phyloP scores from a whole-genome alignment of 2,888 invertebrate genomes.

The Aleiodes alternator region DNA sequence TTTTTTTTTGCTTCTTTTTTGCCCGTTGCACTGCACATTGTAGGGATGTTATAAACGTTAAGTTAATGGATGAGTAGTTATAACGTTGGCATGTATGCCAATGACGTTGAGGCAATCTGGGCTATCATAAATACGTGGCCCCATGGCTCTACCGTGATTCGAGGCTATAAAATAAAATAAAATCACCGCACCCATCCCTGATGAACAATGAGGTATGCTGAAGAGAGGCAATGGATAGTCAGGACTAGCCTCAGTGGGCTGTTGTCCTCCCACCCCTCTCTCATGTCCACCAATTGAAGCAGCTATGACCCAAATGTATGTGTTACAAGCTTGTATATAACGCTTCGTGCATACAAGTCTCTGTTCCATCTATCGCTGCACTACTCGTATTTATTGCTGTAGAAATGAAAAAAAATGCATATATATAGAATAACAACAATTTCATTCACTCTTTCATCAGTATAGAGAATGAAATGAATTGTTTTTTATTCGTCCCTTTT shows the following conservation, averaged over 20 bases:
- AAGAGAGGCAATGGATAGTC: constrained; percentile 30
- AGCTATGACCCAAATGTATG: constrained; percentile 56
- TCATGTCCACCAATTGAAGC: constrained; percentile 58
- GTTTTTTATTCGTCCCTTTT: constrained; percentile 53
- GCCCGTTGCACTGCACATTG: no score
- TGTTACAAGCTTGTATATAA: constrained; percentile 19
- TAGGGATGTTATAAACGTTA: background rate
- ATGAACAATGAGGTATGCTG: constrained; percentile 48
- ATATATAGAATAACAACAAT: background rate
- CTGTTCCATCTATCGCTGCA: background rate
- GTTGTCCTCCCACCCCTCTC: constrained; percentile 16
- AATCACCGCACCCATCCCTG: constrained; percentile 54
- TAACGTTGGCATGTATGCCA: constrained; percentile 30
- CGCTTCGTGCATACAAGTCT: constrained; percentile 13
- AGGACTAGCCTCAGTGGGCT: constrained; percentile 26
- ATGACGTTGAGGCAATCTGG: constrained; percentile 42
- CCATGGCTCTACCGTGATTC: constrained; percentile 52
- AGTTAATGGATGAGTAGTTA: constrained; percentile 37
- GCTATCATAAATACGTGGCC: constrained; percentile 50
- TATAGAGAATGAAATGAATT: constrained; percentile 49
- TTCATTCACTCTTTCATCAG: no score
- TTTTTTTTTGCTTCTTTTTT: background rate
- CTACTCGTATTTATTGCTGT: constrained; percentile 30
- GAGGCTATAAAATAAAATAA: constrained; percentile 54
- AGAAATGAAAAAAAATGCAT: constrained; percentile 1